phyloP scores from a whole-genome alignment of 2,113 vertebrate species.

The Ctenomys sociabilis region DNA sequence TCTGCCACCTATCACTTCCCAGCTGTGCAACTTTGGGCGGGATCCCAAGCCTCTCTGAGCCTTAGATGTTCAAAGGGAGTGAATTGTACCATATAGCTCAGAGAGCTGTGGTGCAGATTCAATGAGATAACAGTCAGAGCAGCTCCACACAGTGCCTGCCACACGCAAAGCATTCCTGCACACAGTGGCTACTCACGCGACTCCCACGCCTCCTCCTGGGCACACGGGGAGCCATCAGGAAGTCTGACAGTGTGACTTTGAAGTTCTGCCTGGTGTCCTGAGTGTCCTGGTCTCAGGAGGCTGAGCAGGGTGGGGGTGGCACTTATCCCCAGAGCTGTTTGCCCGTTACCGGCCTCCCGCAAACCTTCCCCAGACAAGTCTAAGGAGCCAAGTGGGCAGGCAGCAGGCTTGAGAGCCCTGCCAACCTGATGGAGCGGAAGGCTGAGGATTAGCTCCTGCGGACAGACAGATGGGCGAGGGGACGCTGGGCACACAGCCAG shows the following conservation, averaged over 20 bases:
- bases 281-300: conserved; percentile 74
- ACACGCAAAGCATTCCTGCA: background rate
- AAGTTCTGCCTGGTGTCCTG: conserved; percentile 40
- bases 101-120: background rate
- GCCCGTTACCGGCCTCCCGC: background rate
- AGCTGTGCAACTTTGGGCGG: background rate
- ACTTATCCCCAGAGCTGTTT: conserved; percentile 70
- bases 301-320: conserved; percentile 20
- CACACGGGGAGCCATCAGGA: background rate
- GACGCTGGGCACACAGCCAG: background rate
- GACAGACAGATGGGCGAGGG: conserved; percentile 67
- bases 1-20: background rate
- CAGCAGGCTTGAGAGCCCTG: conserved; percentile 51
- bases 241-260: conserved; percentile 46
- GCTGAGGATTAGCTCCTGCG: conserved; percentile 61
- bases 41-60: conserved; percentile 52
- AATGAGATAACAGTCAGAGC: background rate
- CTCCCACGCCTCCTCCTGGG: background rate
- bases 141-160: background rate
- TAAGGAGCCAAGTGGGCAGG: conserved; percentile 71
- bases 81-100: background rate
- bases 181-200: background rate
- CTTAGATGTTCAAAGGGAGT: background rate
- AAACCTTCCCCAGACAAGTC: conserved; percentile 60
- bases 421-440: conserved; percentile 57